phyloP scores from a whole-genome alignment of 1,140 invertebrate species.

The Caenorhabditis brenneri region DNA sequence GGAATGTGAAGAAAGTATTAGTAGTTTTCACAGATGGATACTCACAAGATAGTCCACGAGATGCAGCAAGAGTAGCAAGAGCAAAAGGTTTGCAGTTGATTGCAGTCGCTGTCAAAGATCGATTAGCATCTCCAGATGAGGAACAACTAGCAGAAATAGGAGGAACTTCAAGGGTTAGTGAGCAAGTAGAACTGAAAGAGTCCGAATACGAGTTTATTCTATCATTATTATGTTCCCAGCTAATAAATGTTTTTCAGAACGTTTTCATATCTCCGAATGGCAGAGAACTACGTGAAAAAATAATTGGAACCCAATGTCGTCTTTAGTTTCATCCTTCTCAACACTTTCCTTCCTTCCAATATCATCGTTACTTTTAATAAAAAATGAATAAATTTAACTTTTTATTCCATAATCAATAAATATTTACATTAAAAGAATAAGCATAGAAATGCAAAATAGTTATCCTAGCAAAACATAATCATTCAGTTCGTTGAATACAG shows the following conservation, averaged over 20 bases:
- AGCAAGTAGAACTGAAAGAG: neutral
- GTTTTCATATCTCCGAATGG: constrained; percentile 18
- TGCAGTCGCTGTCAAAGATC: constrained; percentile 40
- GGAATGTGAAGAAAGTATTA: constrained; percentile 28
- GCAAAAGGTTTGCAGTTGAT: constrained; percentile 47
- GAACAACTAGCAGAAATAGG: constrained; percentile 40
- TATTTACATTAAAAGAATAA: constrained; percentile 41
- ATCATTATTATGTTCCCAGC: too few species aligned
- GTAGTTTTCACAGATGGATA: constrained; percentile 53
- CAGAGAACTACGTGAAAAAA: constrained; percentile 33
- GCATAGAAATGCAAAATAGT: neutral
- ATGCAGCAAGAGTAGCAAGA: constrained; percentile 28
- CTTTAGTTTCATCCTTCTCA: neutral
- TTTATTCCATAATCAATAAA: constrained; percentile 33
- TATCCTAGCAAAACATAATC: neutral
- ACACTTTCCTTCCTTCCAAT: neutral
- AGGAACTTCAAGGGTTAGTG: neutral
- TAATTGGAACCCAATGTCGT: constrained; percentile 9
- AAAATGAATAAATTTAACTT: constrained; percentile 24
- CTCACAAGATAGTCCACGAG: constrained; percentile 47
- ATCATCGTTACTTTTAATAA: constrained; percentile 2
- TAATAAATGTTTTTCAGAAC: too few species aligned
- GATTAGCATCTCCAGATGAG: constrained; percentile 29
- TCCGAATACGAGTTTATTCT: too few species aligned
- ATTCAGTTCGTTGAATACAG: neutral